Conservation (phyloP, 2,113 vertebrate genomes). For the Sarotherodon lohbergeri region DNA sequence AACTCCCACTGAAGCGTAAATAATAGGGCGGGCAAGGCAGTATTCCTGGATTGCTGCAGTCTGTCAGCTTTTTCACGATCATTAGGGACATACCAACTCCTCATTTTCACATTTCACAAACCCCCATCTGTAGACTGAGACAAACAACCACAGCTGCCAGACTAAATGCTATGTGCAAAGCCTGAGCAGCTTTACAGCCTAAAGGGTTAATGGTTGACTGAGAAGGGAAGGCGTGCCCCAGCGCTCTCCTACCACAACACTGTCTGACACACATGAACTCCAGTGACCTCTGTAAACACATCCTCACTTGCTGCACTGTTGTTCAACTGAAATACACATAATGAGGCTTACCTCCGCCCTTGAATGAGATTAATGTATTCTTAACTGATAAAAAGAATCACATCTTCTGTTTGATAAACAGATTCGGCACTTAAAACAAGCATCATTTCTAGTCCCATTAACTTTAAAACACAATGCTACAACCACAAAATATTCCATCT, state of each 20-base stretch:
- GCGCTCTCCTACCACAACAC: slow-evolving; percentile 20
- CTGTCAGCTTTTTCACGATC: background rate
- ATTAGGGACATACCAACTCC: background rate
- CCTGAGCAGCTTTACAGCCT: slow-evolving; percentile 1
- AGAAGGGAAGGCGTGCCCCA: slow-evolving; percentile 40
- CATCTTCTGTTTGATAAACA: background rate
- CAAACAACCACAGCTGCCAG: slow-evolving; percentile 11
- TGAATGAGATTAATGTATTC: background rate
- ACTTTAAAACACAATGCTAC: background rate
- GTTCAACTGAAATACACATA: background rate
- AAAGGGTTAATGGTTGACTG: slow-evolving; percentile 56
- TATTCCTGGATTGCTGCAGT: background rate
- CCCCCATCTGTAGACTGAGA: background rate
- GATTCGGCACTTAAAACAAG: background rate
- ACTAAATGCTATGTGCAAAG: background rate
- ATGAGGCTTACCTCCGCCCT: background rate
- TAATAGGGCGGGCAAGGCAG: background rate
- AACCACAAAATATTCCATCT: background rate
- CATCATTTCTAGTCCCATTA: background rate
- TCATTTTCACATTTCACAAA: background rate
- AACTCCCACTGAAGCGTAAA: background rate
- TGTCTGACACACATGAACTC: slow-evolving; percentile 59
- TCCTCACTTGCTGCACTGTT: background rate
- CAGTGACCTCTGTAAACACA: slow-evolving; percentile 50
- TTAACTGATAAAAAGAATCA: background rate